Conservation (phyloP, 2,888 invertebrate species). For the Loripinus fragilis region DNA sequence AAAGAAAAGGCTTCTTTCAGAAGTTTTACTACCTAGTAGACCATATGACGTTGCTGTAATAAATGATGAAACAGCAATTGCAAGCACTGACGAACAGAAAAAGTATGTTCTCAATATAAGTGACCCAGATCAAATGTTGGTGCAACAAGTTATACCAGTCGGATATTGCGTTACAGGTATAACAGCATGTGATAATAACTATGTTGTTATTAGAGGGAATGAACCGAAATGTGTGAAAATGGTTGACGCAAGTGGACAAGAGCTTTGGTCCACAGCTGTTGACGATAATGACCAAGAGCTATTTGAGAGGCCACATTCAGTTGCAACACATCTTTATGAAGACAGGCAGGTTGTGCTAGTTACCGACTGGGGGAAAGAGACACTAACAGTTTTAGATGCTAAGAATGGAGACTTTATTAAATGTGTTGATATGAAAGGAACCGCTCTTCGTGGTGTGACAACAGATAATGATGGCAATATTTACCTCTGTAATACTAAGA, state of each 20-base stretch:
- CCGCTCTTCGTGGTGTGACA: neutral
- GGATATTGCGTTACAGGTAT: neutral
- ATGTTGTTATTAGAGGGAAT: neutral
- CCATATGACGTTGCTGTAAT: neutral
- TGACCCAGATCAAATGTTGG: neutral
- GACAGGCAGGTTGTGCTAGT: neutral
- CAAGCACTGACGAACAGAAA: neutral
- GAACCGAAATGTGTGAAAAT: constrained; percentile 5
- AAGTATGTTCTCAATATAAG: neutral
- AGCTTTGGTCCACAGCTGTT: neutral
- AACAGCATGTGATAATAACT: neutral
- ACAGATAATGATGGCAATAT: neutral
- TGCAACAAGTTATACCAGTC: neutral
- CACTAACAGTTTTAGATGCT: neutral
- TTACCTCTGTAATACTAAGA: neutral
- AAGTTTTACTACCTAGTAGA: neutral
- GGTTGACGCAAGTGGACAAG: neutral
- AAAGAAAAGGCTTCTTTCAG: neutral
- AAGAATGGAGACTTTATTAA: neutral
- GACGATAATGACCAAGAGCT: neutral
- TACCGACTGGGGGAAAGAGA: constrained; percentile 2
- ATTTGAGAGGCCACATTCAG: neutral
- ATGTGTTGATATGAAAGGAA: neutral
- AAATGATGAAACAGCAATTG: neutral
- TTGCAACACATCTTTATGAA: neutral